Base-by-base conservation (phyloP, 2,888 invertebrate genomes). In the Acanthosepion esculentum region DNA sequence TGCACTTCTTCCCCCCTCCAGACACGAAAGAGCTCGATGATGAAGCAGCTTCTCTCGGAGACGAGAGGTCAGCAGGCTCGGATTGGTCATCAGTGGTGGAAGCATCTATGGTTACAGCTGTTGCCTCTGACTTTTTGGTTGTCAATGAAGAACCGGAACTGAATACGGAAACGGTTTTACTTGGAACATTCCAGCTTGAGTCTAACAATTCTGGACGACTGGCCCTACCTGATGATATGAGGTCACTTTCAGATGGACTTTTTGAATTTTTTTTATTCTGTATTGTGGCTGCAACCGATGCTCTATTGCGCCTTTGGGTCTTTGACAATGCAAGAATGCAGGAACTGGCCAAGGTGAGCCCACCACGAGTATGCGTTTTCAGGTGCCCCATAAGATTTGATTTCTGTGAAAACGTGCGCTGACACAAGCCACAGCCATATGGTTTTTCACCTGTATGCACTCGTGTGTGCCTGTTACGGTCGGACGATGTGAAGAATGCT, bases 331-430 rank as follows among this genome's bases (percentile, higher is more conserved):
- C 53, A 12, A 78, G n/a, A 78, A 78, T 78, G n/a, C 33, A 53
- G n/a, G 93, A 93, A 93, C 29, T 53, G 48, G 93, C 48, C 12
- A 53, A n/a, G 29, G 93, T 93, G 78, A 78, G 78, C 15, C 93
- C 50, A 93, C 53, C 29, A n/a, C 93, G 93, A 20, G 18, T 93
- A 12, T 93, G 93, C 29, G 93, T 93, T 53, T 93, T 93, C 6
- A 93, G 48, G 50, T 93, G 93, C 29, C 93, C 93, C 93, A 93
- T 93, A 29, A 93, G n/a, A 93, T 93, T 93, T 53, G 93, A 93
- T 29, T 93, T 93, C 50, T 93, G 93, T 53, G 93, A 93, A 33
- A 93, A 93, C 18, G 93, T 93, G 18, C 93, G 93, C 53, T 93
- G 93, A 29, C 93, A 93, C n/a, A 93, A 48, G 15, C 93, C 93